These are phyloP conservation scores for Gastrophryne carolinensis DNA, from an alignment of 2,797 vertebrate genomes.

Conservation along the genomic window DNA sequence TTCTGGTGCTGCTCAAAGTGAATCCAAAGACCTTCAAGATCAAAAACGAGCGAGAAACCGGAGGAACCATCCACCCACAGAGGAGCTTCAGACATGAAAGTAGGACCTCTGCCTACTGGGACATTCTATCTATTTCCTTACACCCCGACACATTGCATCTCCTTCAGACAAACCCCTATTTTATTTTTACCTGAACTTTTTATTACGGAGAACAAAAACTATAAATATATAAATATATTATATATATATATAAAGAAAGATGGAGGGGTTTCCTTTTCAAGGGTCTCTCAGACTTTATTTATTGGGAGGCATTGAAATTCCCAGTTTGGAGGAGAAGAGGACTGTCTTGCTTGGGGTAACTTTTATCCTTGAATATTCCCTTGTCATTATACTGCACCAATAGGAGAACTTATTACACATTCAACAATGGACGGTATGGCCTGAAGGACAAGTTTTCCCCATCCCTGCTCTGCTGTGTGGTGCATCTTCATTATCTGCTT, in stretches of 20 bases:
- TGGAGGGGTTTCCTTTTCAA: background rate
- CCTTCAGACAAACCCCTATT: conserved; percentile 36
- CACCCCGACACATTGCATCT: conserved; percentile 2
- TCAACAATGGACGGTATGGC: background rate
- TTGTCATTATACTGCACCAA: background rate
- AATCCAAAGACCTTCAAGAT: conserved; percentile 88
- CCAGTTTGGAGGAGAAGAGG: conserved; percentile 6
- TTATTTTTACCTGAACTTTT: conserved; percentile 63
- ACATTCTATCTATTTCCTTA: conserved; percentile 18
- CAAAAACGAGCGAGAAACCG: conserved; percentile 95
- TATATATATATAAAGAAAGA: conserved; percentile 58
- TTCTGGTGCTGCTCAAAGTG: conserved; percentile 71
- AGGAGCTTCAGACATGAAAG: conserved; percentile 85
- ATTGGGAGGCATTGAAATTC: conserved; percentile 30
- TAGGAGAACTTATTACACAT: background rate
- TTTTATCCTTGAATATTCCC: background rate
- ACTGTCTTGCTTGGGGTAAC: background rate
- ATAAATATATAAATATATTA: conserved; percentile 58
- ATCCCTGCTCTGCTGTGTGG: conserved; percentile 4
- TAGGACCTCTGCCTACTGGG: conserved; percentile 61
- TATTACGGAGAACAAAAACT: conserved; percentile 65
- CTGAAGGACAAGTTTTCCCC: background rate
- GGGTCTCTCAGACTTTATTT: conserved; percentile 49
- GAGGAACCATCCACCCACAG: conserved; percentile 85
- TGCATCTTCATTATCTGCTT: conserved; percentile 5